Evolutionary conservation across 2,888 invertebrate genomes (phyloP).

Genomic region (Luperina testacea): DNA sequence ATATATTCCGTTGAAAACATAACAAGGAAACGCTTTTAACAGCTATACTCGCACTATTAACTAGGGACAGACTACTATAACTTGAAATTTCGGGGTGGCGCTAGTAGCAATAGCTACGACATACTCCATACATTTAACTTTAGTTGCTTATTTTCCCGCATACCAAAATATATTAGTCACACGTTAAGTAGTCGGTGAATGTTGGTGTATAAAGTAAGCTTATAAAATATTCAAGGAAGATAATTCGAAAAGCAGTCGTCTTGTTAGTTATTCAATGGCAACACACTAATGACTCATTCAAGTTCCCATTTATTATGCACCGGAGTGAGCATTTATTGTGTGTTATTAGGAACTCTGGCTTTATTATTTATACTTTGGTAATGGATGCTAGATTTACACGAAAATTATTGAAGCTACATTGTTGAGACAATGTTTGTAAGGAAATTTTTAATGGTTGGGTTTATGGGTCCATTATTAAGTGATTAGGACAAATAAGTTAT

Average conservation of each 20-base stretch:
- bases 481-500: not conserved
- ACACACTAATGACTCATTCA: constrained; percentile 55
- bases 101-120: not conserved
- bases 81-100: not conserved
- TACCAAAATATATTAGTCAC: constrained; percentile 11
- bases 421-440: constrained; percentile 18
- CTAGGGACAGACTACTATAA: not conserved
- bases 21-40: constrained; percentile 54
- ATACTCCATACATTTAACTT: not conserved
- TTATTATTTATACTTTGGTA: constrained; percentile 35
- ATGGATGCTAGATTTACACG: not conserved
- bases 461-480: constrained; percentile 5
- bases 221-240: constrained; percentile 56
- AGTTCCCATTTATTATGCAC: constrained; percentile 33
- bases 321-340: constrained; percentile 4
- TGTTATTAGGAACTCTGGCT: not conserved
- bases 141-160: constrained; percentile 10
- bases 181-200: constrained; percentile 12
- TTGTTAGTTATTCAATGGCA: constrained; percentile 45
- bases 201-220: constrained; percentile 1
- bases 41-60: not conserved
- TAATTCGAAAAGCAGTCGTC: constrained; percentile 52
- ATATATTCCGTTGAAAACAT: constrained; percentile 25
- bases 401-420: constrained; percentile 9
- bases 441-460: constrained; percentile 5